Evolutionary conservation across 2,797 vertebrate species (phyloP), one percentile per base, ranked within the genome.

Genomic region (Alfaro cultratus): DNA sequence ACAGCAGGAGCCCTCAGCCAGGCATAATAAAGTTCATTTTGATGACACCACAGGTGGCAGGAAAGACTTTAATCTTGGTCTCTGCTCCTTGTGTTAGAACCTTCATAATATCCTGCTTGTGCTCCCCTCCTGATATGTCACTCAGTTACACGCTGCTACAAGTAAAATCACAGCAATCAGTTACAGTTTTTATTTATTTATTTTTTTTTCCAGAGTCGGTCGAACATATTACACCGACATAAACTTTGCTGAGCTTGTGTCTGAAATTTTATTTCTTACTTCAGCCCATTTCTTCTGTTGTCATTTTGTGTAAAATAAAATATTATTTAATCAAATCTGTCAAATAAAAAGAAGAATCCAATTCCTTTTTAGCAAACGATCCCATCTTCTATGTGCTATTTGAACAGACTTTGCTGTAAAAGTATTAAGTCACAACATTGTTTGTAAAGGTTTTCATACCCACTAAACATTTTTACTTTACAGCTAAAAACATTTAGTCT

Each of bases 11-110:
- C 82, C 86, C 88, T 86, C 91, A 87, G 88, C 88, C 21, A 88
- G 90, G 86, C 57, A 67, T 88, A 86, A 93, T 90, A 90, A 93
- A 91, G 90, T 92, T 93, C 74, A 89, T 91, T 93, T 89, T 92
- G 91, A 93, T 91, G 89, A 91, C 88, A 64, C 90, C 87, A 93
- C 92, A 86, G 91, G 91, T 81, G 87, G 75, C 76, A 75, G 67
- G 67, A 62, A 78, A 55, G 79, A 88, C 91, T 92, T 93, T 94
- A 88, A 92, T 93, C 90, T 92, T 67, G 82, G 82, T 84, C 80
- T 78, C 74, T 45, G 80, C 81, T 90, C 67, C 55, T 79, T 71
- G 77, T 81, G 77, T 90, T 86, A 75, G 79, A 86, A 80, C 81
- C 80, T 55, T 62, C 70, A 47, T 82, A 81, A 82, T 82, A 84